Evolutionary conservation across 2,888 invertebrate genomes (phyloP).

Genomic region (Cephonodes hylas): DNA sequence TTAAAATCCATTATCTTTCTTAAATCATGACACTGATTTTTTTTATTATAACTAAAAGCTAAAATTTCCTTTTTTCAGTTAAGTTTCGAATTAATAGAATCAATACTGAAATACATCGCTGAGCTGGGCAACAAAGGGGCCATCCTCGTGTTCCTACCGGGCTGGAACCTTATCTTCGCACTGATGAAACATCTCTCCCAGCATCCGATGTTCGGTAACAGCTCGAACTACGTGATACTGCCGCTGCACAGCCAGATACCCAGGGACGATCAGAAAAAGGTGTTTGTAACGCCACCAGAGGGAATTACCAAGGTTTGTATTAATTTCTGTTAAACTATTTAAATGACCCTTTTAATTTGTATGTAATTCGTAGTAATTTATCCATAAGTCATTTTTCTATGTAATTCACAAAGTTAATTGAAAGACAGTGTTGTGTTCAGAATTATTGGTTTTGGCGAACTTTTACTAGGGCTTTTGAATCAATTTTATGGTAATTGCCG

Average conservation of each 20-base stretch:
- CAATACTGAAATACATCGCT: conserved; percentile 85
- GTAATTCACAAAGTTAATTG: too few species aligned
- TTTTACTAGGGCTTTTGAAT: too few species aligned
- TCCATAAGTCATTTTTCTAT: not conserved
- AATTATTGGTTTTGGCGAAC: too few species aligned
- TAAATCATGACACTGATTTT: too few species aligned
- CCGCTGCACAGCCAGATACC: conserved; percentile 99
- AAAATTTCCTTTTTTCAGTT: conserved; percentile 70
- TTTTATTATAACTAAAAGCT: too few species aligned
- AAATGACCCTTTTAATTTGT: too few species aligned
- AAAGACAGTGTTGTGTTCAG: too few species aligned
- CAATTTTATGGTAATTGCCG: too few species aligned
- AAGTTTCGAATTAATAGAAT: conserved; percentile 95
- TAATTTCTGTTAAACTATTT: too few species aligned
- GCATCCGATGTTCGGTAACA: conserved; percentile 84
- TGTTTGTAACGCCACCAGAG: conserved; percentile 92
- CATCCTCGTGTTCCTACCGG: conserved; percentile 95
- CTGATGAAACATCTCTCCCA: conserved; percentile 90
- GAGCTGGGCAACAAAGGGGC: conserved; percentile 87
- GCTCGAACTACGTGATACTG: conserved; percentile 86
- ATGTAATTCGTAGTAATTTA: too few species aligned
- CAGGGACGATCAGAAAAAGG: conserved; percentile 95
- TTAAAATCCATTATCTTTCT: too few species aligned
- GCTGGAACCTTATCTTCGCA: conserved; percentile 98
- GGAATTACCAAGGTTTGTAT: conserved; percentile 89